Percentiles rank a stretch among this genome's conserved stretches.
phyloP scores from a whole-genome alignment of 2,888 invertebrate genomes.

The Dendrolimus pini region DNA sequence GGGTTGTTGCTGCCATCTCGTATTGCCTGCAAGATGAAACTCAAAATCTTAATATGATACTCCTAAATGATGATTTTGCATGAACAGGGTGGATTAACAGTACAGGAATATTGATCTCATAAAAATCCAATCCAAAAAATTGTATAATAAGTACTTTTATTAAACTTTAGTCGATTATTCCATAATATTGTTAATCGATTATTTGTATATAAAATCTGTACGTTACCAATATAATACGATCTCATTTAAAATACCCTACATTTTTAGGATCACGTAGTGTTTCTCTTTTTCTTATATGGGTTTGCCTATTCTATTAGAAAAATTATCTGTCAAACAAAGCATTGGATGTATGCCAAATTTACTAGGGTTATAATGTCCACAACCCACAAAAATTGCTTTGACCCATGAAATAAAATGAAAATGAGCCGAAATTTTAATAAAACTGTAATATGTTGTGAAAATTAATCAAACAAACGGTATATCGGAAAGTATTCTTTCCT shows the following conservation, averaged over 20 bases:
- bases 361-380: slow-evolving; percentile 24
- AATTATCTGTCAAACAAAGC: slow-evolving; percentile 17
- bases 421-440: slow-evolving; percentile 23
- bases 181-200: too few species aligned
- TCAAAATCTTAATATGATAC: too few species aligned
- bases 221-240: neutral
- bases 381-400: slow-evolving; percentile 21
- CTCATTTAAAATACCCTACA: neutral
- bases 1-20: too few species aligned
- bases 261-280: neutral
- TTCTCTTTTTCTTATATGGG: neutral
- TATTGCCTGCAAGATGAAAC: too few species aligned
- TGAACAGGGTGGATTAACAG: too few species aligned
- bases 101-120: too few species aligned
- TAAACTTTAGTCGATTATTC: too few species aligned
- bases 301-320: neutral
- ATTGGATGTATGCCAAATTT: slow-evolving; percentile 13
- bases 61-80: too few species aligned
- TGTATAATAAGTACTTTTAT: too few species aligned
- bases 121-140: too few species aligned
- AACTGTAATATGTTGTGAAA: slow-evolving; percentile 45
- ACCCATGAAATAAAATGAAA: slow-evolving; percentile 35
- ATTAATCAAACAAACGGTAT: slow-evolving; percentile 28
- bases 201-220: neutral
- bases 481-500: slow-evolving; percentile 27